Conservation (phyloP, 2,113 vertebrate genomes). For the Spheniscus mendiculus region DNA sequence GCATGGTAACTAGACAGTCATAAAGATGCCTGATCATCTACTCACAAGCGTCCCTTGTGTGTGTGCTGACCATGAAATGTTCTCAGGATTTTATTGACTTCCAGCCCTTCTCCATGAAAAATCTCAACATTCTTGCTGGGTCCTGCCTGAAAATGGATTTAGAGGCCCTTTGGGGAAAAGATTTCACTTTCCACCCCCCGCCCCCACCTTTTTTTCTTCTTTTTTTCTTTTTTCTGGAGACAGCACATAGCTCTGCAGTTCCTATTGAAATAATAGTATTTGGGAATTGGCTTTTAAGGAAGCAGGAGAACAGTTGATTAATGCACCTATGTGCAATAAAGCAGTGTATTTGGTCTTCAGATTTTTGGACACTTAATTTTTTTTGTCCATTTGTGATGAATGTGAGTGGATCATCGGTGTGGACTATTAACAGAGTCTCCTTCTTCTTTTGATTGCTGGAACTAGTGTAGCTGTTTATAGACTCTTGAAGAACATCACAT, state of each 20-base stretch:
- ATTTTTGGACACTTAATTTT: not conserved
- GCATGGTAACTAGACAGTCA: slow-evolving; percentile 14
- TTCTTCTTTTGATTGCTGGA: not conserved
- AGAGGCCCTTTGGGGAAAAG: not conserved
- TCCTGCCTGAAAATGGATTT: not conserved
- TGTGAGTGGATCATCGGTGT: not conserved
- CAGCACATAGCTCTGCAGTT: not conserved
- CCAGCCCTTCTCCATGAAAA: not conserved
- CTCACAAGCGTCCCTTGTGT: not conserved
- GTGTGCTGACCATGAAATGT: not conserved
- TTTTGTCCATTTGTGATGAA: not conserved
- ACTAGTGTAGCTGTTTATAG: not conserved
- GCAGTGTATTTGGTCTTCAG: not conserved
- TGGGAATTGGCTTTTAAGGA: not conserved
- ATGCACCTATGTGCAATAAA: not conserved
- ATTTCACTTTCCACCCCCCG: not conserved
- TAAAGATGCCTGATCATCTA: slow-evolving; percentile 1
- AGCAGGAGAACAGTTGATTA: not conserved
- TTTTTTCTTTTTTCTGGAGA: not conserved
- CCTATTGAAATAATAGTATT: not conserved
- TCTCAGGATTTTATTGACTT: not conserved
- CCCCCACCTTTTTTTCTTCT: not conserved
- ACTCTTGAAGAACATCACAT: not conserved
- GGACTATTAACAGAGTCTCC: not conserved
- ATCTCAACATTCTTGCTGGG: not conserved